Percentiles rank a stretch among this genome's conserved stretches.
These are phyloP conservation scores for Epizoanthus ramosus DNA, from an alignment of 92 coral and sea anemone species.

Conservation along the genomic window DNA sequence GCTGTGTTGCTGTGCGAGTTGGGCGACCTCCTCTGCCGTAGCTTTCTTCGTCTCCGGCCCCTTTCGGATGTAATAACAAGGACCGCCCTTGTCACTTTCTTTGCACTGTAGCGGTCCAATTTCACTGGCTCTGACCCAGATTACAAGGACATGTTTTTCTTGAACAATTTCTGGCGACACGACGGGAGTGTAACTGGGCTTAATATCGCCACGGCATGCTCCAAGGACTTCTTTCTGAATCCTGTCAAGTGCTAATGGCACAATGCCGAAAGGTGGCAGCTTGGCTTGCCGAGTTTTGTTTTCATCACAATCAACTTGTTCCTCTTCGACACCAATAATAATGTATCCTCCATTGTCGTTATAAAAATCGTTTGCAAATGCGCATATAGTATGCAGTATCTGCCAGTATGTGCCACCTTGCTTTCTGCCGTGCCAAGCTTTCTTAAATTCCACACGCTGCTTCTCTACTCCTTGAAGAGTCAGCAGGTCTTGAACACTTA, in stretches of 20 bases:
- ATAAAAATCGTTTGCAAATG: conserved; percentile 79
- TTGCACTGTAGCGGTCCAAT: conserved; percentile 64
- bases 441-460: conserved; percentile 70
- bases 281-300: conserved; percentile 48
- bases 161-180: conserved; percentile 65
- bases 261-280: conserved; percentile 68
- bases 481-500: conserved; percentile 56
- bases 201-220: conserved; percentile 65
- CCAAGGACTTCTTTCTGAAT: conserved; percentile 68
- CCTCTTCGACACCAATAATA: conserved; percentile 72
- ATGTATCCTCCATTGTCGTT: conserved; percentile 85
- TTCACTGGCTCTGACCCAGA: conserved; percentile 76
- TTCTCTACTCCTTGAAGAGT: conserved; percentile 67
- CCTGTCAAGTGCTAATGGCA: conserved; percentile 46
- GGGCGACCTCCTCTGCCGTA: conserved; percentile 28
- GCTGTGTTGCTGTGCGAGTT: conserved; percentile 31
- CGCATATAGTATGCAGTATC: conserved; percentile 69
- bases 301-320: conserved; percentile 40
- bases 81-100: conserved; percentile 60
- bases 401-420: conserved; percentile 64
- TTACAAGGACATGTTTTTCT: conserved; percentile 57
- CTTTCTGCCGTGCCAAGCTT: conserved; percentile 60
- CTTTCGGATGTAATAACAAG: conserved; percentile 58
- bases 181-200: conserved; percentile 61
- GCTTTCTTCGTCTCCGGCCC: conserved; percentile 66